Percentiles rank a stretch among this genome's conserved stretches.
These are phyloP conservation scores for Anableps anableps DNA, from an alignment of 2,797 vertebrate species.

Conservation along the genomic window DNA sequence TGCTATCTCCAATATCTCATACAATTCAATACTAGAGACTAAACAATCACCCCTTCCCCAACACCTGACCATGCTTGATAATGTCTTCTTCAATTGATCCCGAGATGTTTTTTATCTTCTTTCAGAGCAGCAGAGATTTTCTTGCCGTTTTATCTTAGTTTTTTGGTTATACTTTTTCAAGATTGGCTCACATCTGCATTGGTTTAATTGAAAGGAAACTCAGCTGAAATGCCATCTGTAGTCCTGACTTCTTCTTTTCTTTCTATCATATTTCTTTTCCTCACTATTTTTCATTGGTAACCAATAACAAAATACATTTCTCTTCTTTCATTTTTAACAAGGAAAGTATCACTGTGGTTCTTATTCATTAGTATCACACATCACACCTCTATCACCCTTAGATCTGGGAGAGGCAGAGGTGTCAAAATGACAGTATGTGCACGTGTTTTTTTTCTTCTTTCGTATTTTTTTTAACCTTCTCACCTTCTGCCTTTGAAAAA, in stretches of 20 bases:
- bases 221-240: conserved; percentile 38
- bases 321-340: conserved; percentile 68
- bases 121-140: conserved; percentile 27
- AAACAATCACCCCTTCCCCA: conserved; percentile 12
- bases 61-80: conserved; percentile 28
- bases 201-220: conserved; percentile 63
- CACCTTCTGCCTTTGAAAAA: conserved; percentile 56
- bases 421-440: conserved; percentile 66
- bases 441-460: conserved; percentile 27
- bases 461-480: conserved; percentile 37
- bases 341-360: conserved; percentile 62
- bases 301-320: conserved; percentile 68
- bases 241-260: conserved; percentile 26
- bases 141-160: conserved; percentile 14
- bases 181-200: conserved; percentile 21
- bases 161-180: conserved; percentile 28
- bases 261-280: conserved; percentile 38
- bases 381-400: conserved; percentile 71
- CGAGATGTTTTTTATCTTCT: conserved; percentile 35
- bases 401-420: conserved; percentile 72
- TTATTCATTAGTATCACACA: conserved; percentile 75
- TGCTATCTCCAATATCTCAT: conserved; percentile 25
- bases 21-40: conserved; percentile 40
- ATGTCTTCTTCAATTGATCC: conserved; percentile 42
- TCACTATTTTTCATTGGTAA: conserved; percentile 59